Conservation (phyloP, 2,797 vertebrate genomes). For the Zonotrichia albicollis region DNA sequence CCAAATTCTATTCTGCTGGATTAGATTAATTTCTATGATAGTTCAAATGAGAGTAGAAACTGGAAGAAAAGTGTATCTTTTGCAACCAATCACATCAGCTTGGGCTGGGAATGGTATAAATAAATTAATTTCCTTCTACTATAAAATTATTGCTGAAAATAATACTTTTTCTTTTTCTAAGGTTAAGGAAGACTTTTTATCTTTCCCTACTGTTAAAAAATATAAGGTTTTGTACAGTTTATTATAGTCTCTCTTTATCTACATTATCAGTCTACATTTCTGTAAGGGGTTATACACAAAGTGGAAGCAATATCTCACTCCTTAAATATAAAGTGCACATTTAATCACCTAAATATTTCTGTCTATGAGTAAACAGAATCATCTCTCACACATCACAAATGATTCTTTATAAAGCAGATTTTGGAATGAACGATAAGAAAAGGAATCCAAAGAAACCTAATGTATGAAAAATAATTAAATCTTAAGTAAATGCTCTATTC, state of each 20-base stretch:
- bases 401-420: neutral
- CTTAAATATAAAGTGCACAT: slow-evolving; percentile 45
- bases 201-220: slow-evolving; percentile 4
- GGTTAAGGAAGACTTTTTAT: slow-evolving; percentile 28
- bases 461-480: neutral
- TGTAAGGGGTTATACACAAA: slow-evolving; percentile 22
- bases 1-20: slow-evolving; percentile 8
- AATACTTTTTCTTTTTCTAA: neutral
- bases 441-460: neutral
- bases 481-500: neutral
- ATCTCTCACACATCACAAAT: neutral
- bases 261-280: neutral
- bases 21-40: neutral
- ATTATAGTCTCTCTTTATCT: slow-evolving; percentile 17
- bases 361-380: neutral
- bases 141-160: slow-evolving; percentile 61
- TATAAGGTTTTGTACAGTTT: slow-evolving; percentile 4
- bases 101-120: neutral
- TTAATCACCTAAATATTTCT: slow-evolving; percentile 9
- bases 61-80: neutral
- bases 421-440: neutral
- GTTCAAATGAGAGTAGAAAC: neutral
- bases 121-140: neutral
- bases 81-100: neutral
- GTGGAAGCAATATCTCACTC: neutral